phyloP scores from a whole-genome alignment of 92 coral and sea anemone genomes.

The Nematostella vectensis region DNA sequence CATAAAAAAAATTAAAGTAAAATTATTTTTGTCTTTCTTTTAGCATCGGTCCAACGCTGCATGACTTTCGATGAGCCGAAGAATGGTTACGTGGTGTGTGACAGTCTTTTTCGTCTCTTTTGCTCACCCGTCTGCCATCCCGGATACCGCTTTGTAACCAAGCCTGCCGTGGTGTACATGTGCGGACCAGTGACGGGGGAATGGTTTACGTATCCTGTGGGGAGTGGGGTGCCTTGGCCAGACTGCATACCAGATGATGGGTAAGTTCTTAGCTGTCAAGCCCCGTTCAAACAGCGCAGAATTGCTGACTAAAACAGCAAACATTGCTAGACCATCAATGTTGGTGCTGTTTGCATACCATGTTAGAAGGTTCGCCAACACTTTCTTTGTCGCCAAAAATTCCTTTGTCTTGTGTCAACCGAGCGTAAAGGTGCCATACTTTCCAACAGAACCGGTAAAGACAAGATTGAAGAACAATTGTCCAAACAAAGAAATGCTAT shows the following conservation, averaged over 20 bases:
- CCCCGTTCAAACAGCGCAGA: too few species aligned
- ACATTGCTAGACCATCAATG: too few species aligned
- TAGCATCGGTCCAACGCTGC: conserved; percentile 48
- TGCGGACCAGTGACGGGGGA: conserved; percentile 70
- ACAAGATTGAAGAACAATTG: conserved; percentile 10
- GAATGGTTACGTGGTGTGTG: conserved; percentile 74
- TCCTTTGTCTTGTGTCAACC: too few species aligned
- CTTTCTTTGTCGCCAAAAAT: too few species aligned
- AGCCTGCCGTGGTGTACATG: conserved; percentile 81
- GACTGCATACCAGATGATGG: conserved; percentile 49
- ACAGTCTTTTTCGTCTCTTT: conserved; percentile 65
- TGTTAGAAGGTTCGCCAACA: background rate
- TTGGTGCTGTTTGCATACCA: too few species aligned
- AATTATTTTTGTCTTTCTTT: too few species aligned
- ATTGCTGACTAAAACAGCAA: too few species aligned
- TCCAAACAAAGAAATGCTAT: conserved; percentile 14
- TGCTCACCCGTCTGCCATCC: conserved; percentile 72
- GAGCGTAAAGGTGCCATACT: too few species aligned
- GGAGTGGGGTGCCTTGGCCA: conserved; percentile 67
- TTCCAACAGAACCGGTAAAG: conserved; percentile 4
- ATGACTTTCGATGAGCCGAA: conserved; percentile 41
- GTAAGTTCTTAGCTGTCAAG: conserved; percentile 14
- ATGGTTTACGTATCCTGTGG: conserved; percentile 75
- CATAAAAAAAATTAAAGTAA: too few species aligned
- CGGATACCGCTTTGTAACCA: conserved; percentile 48